Base-by-base conservation (phyloP, 92 coral and sea anemone genomes). In the Porites evermanni region DNA sequence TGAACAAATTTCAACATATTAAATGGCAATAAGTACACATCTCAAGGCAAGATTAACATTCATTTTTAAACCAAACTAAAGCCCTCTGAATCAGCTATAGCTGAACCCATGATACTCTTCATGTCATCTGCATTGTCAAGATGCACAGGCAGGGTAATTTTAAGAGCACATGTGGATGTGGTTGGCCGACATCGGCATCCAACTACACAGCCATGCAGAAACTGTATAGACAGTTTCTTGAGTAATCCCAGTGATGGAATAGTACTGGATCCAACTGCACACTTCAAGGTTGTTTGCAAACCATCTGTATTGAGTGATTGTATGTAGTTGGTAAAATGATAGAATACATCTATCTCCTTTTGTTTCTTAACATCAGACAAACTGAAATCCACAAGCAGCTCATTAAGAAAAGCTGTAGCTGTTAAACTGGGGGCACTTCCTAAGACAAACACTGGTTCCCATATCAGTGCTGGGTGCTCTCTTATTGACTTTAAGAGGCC, bases 161-260 rank as follows among this genome's bases (percentile, higher is more conserved):
- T 63, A 69, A 89, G 89, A 76, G 79, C 83, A 79, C 89, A 89
- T 38, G 93, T 89, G 24, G 89, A 89, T 32, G 93, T 77, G 44
- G 93, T 89, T 50, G 93, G 93, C 72, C 86, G 86, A 71, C 90
- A 79, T 61, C 85, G 23, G 68, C 93, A 90, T 78, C 86, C 87
- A 64, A 51, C 53, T 74, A 21, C 61, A 90, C 90, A 90, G 65
- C 89, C 87, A 79, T 79, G 82, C 16, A 90, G 85, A 85, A 90
- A 90, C 71, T 77, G 78, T 56, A 90, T 67, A 52, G 77, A 68
- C 61, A 85, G 51, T 86, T 90, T 85, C 81, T 79, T 89, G 65
- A 75, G 92, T 76, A 88, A 80, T 32, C 92, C 92, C 66, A 89
- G 89, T 63, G 85, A 79, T 78, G 92, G 92, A 21, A 89, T 85